These are phyloP conservation scores for Isurus oxyrinchus DNA, from an alignment of 2,113 vertebrate species.

Conservation along the genomic window DNA sequence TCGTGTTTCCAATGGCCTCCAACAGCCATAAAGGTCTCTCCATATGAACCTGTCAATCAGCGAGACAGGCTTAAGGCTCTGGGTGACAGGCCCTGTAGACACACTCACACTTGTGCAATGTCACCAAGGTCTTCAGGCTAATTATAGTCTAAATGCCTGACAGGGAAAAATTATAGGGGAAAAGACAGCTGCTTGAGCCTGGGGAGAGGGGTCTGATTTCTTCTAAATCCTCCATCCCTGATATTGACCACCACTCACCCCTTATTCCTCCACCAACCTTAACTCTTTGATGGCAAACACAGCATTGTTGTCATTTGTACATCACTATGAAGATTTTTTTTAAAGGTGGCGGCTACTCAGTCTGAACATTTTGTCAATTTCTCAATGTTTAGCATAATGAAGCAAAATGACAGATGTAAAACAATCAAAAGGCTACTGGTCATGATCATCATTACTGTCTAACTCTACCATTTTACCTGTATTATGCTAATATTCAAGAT, in stretches of 20 bases:
- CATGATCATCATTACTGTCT: neutral
- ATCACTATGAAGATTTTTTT: neutral
- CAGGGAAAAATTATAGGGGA: constrained; percentile 85
- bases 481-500: neutral
- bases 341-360: neutral
- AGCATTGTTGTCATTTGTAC: neutral
- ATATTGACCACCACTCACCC: constrained; percentile 17
- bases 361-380: neutral
- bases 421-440: neutral
- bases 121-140: constrained; percentile 71
- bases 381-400: neutral
- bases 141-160: constrained; percentile 82
- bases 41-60: constrained; percentile 79
- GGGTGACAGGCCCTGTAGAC: constrained; percentile 54
- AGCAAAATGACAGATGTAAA: neutral
- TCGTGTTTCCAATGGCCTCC: constrained; percentile 60
- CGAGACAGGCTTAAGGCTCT: constrained; percentile 39
- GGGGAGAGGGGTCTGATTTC: constrained; percentile 60
- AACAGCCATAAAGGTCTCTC: constrained; percentile 52
- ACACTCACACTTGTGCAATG: constrained; percentile 59
- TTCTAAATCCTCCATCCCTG: constrained; percentile 34
- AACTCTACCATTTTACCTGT: neutral
- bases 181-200: constrained; percentile 71
- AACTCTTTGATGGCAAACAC: constrained; percentile 32
- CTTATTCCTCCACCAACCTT: neutral